Conservation (phyloP, 1,140 invertebrate genomes). For the Chironomus striatipennis region DNA sequence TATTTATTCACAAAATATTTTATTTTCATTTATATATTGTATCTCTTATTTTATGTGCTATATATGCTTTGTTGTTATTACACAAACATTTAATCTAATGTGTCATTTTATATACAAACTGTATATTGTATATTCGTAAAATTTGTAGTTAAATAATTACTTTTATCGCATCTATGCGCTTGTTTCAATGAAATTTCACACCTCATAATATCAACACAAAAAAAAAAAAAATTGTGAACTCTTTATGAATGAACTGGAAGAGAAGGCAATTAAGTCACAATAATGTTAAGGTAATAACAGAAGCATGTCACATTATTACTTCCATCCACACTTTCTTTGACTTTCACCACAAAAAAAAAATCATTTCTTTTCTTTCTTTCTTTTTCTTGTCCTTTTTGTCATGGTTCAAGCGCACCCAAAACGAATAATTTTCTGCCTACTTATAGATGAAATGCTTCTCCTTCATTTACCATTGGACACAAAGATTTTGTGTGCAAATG, state of each 20-base stretch:
- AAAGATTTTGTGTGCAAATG: neutral
- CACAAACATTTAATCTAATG: conserved; percentile 2
- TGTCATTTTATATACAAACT: neutral
- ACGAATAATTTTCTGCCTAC: neutral
- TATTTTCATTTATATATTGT: neutral
- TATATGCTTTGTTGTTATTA: neutral
- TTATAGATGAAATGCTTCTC: neutral
- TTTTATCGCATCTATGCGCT: too few relatives aligned
- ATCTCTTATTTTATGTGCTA: neutral
- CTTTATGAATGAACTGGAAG: too few relatives aligned
- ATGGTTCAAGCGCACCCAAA: neutral
- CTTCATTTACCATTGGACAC: neutral
- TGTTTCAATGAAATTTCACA: neutral
- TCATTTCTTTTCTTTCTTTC: too few relatives aligned
- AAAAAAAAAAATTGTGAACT: too few relatives aligned
- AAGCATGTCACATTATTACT: neutral
- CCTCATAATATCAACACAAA: neutral
- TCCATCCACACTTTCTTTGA: neutral
- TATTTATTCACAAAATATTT: conserved; percentile 10
- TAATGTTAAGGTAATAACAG: neutral
- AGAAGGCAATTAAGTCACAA: neutral
- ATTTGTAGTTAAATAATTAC: neutral
- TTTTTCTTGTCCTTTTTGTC: too few relatives aligned
- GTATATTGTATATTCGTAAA: neutral
- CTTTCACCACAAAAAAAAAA: too few relatives aligned